Conservation (phyloP, 2,113 vertebrate genomes). For the Elephantulus edwardii region DNA sequence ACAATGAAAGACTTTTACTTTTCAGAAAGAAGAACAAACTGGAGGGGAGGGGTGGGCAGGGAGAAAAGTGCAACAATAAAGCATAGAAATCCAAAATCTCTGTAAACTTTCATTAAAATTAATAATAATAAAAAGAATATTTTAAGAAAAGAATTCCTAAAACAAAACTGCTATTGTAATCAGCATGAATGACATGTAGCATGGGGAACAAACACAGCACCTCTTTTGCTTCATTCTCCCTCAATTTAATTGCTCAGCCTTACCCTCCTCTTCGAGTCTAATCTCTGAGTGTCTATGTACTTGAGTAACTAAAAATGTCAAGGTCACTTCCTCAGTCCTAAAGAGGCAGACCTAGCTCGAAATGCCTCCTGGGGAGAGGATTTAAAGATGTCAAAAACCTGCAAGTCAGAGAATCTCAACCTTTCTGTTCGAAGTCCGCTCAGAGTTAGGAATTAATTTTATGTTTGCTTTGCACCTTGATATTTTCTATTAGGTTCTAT, state of each 20-base stretch:
- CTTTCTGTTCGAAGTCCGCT: neutral
- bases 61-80: too few species aligned
- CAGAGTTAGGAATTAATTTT: neutral
- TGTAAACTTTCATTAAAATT: too few species aligned
- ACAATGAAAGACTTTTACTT: too few species aligned
- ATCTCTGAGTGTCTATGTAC: neutral
- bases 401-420: neutral
- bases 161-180: neutral
- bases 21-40: too few species aligned
- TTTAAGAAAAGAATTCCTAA: conserved; percentile 63
- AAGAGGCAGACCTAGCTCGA: neutral
- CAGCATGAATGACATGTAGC: neutral
- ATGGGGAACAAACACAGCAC: neutral
- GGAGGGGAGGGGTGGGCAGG: too few species aligned
- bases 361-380: neutral
- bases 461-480: neutral
- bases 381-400: neutral
- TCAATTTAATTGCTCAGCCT: neutral
- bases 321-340: neutral
- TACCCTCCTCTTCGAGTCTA: neutral
- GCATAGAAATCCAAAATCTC: too few species aligned
- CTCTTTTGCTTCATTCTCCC: neutral
- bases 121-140: too few species aligned
- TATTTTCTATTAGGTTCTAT: neutral
- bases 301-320: neutral